Base-by-base conservation (phyloP, 2,797 vertebrate species). In the Yasuhikotakia modesta region DNA sequence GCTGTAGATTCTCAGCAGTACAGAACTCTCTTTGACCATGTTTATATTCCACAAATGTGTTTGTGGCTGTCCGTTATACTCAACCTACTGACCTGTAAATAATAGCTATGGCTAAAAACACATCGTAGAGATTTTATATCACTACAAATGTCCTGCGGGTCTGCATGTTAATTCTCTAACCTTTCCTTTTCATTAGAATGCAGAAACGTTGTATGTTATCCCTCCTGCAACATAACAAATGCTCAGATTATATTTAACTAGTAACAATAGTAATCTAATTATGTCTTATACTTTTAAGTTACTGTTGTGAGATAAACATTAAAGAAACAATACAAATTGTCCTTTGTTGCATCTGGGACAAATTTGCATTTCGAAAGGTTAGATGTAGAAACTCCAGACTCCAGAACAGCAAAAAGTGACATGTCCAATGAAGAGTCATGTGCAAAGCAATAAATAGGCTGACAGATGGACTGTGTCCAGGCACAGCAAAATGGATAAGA, bases 391-490 rank as follows among this genome's bases (percentile, higher is more conserved):
- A 11, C 30, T 39, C 22, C 52, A 16, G 2, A 45, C 58, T 19
- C 14, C 35, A 50, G 65, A 16, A 13, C 11, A 61, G 45, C 3
- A n/a, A n/a, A 53, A 27, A 16, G 39, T 50, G 55, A 50, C 10
- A 78, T 52, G 67, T 78, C 67, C 46, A 45, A 39, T 30, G 57
- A 64, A 64, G 32, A 78, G 67, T 64, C 32, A 19, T 17, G 12
- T 22, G 80, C 35, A 43, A 13, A 32, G 73, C 80, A 87, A 86
- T 85, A 88, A 90, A 90, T 81, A 89, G 83, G 86, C 85, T 85
- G 88, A 90, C 92, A 93, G 92, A 93, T 91, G 92, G 91, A 86
- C 87, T 80, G 86, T 88, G 84, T 89, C 89, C 74, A 82, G 48
- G 79, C 86, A 83, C 78, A 84, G 74, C 82, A 79, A 86, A 84